phyloP scores from a whole-genome alignment of 2,888 invertebrate genomes.

The Nysson spinosus region DNA sequence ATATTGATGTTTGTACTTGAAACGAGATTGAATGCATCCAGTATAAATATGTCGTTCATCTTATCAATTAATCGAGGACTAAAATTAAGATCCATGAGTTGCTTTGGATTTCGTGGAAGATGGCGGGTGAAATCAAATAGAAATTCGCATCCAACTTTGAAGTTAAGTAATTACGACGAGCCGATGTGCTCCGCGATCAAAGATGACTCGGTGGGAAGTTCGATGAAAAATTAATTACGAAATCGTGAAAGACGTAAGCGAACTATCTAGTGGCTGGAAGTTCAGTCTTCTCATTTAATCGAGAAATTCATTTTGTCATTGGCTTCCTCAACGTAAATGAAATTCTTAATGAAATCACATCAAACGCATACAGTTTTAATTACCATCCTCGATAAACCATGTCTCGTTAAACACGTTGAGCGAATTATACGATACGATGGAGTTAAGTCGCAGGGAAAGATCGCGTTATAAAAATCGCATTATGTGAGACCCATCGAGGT shows the following conservation, averaged over 20 bases:
- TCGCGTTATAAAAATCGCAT: no score
- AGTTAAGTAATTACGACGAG: conserved; percentile 49
- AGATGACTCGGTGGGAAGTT: conserved; percentile 30
- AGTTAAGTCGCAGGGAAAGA: no score
- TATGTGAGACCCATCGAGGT: no score
- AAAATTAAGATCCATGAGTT: neutral
- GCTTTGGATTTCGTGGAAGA: neutral
- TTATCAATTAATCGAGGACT: neutral
- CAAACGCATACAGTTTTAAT: no score
- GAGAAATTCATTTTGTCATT: neutral
- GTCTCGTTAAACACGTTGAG: no score
- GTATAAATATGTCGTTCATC: no score
- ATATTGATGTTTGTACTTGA: no score
- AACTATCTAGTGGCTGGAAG: conserved; percentile 1
- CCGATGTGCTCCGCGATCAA: conserved; percentile 31
- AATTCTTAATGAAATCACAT: no score
- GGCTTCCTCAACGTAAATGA: no score
- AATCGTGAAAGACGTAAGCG: conserved; percentile 25
- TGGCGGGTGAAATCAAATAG: conserved; percentile 32
- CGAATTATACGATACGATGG: no score
- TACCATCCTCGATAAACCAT: no score
- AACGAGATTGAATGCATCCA: no score
- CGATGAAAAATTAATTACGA: conserved; percentile 50
- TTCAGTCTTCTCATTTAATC: neutral
- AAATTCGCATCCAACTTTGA: conserved; percentile 40